phyloP scores from a whole-genome alignment of 2,888 invertebrate genomes.

The Tigriopus californicus region DNA sequence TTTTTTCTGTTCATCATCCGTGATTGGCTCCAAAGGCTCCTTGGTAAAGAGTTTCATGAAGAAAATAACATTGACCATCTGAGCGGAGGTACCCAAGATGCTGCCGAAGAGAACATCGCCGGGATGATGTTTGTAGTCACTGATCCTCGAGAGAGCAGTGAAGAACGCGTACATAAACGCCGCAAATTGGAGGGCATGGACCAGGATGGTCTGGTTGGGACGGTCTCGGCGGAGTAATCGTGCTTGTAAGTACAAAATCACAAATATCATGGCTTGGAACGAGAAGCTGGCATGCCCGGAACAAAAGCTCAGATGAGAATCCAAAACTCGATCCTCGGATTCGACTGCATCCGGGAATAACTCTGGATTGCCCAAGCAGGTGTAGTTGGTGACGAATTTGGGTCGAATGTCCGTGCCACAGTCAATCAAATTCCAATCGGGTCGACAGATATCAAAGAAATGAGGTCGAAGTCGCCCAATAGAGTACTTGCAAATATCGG shows the following conservation, averaged over 20 bases:
- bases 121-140: conserved; percentile 96
- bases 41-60: background rate
- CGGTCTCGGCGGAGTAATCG: conserved; percentile 37
- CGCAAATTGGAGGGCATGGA: conserved; percentile 64
- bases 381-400: conserved; percentile 23
- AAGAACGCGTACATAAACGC: conserved; percentile 61
- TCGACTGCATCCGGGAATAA: conserved; percentile 15
- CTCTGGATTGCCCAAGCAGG: conserved; percentile 21
- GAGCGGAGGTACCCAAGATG: conserved; percentile 30
- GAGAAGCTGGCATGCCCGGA: conserved; percentile 25
- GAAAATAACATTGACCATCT: background rate
- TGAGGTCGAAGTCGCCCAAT: conserved; percentile 75
- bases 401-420: conserved; percentile 43
- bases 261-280: conserved; percentile 50
- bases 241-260: conserved; percentile 66
- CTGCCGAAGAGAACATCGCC: conserved; percentile 76
- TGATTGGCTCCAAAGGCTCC: too few species aligned
- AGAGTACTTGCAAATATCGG: conserved; percentile 18
- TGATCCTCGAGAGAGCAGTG: conserved; percentile 72
- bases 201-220: conserved; percentile 49
- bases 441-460: conserved; percentile 72
- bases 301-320: conserved; percentile 22
- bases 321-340: background rate
- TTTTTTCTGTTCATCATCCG: too few species aligned
- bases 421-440: conserved; percentile 30